A percentile compares a stretch with the other conserved stretches of the same genome.
These are phyloP conservation scores for Saxicola maurus DNA, from an alignment of 2,797 vertebrate species.

Conservation along the genomic window DNA sequence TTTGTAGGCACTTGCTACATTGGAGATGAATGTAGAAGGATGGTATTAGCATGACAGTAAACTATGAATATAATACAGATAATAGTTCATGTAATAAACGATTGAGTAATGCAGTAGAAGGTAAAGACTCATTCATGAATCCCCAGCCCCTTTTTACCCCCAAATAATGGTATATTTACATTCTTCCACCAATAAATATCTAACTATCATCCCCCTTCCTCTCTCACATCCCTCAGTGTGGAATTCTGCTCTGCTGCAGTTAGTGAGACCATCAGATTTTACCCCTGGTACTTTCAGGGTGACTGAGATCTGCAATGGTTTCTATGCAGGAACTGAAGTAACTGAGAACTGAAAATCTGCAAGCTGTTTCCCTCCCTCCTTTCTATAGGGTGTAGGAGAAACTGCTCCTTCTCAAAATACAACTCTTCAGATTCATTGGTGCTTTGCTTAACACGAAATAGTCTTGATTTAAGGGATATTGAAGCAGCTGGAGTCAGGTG, in stretches of 20 bases:
- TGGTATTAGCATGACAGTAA: neutral
- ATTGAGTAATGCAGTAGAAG: neutral
- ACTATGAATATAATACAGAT: neutral
- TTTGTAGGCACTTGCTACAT: neutral
- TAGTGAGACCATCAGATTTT: neutral
- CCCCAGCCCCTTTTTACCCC: neutral
- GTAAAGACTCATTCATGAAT: neutral
- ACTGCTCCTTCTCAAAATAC: neutral
- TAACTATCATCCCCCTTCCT: neutral
- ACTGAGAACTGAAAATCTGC: neutral
- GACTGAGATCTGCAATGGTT: neutral
- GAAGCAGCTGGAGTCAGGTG: slow-evolving; percentile 45
- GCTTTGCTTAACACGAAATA: slow-evolving; percentile 15
- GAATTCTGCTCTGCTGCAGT: neutral
- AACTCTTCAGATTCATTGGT: slow-evolving; percentile 15
- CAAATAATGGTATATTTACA: neutral
- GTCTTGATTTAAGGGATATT: slow-evolving; percentile 26
- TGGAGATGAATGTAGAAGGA: neutral
- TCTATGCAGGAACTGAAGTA: neutral
- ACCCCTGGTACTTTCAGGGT: neutral
- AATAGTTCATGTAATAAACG: neutral
- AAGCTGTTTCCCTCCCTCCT: neutral
- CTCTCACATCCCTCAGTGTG: neutral
- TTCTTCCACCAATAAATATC: neutral
- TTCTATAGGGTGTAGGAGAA: neutral